phyloP scores from a whole-genome alignment of 2,113 vertebrate species.

The Sphyrna mokarran region DNA sequence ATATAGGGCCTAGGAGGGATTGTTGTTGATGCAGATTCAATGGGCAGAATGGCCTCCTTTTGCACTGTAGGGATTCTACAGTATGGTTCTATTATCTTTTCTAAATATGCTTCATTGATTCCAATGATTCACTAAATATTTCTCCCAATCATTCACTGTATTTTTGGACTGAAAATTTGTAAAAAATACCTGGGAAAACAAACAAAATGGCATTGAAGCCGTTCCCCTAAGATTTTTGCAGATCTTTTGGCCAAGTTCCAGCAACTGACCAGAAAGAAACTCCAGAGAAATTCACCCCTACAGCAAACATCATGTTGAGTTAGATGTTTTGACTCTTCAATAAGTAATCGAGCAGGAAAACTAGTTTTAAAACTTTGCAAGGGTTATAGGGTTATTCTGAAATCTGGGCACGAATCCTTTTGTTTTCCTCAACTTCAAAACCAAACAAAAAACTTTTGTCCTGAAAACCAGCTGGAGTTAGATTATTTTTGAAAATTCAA shows the following conservation, averaged over 20 bases:
- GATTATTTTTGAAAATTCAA: not conserved
- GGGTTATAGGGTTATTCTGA: not conserved
- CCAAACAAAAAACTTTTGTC: not conserved
- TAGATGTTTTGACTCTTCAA: not conserved
- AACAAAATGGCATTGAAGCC: not conserved
- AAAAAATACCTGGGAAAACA: not conserved
- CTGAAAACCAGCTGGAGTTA: not conserved
- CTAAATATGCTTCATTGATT: not conserved
- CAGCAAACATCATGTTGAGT: not conserved
- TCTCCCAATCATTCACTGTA: not conserved
- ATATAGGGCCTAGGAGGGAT: no score
- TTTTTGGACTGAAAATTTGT: not conserved
- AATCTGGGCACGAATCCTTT: not conserved
- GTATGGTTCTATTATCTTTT: not conserved
- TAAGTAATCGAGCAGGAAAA: not conserved
- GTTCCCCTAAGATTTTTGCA: not conserved
- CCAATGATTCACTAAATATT: not conserved
- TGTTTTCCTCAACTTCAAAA: not conserved
- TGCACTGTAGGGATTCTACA: no score
- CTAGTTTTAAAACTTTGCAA: not conserved
- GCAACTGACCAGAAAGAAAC: not conserved
- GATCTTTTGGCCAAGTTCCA: not conserved
- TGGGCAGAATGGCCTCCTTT: no score
- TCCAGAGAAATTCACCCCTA: not conserved
- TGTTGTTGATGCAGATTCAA: no score